Base-by-base conservation (phyloP, 2,113 vertebrate species). In the Microtus oregoni region DNA sequence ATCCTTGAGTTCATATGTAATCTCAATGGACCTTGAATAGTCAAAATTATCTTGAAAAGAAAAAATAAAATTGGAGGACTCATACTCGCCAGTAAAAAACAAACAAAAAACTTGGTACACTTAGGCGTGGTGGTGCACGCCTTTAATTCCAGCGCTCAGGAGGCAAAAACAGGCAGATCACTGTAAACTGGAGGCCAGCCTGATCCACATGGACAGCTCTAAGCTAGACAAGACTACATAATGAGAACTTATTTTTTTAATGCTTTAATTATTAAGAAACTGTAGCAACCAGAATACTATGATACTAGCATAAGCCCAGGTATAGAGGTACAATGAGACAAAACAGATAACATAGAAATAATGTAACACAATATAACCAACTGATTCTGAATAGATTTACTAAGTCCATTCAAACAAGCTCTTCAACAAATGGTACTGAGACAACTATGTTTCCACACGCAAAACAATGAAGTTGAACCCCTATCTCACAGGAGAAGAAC, bases 291-390 rank as follows among this genome's bases (percentile, higher is more conserved):
- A 72, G 77, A 96, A 90, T 24, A 91, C 47, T 83, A 13, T 78
- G 65, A 73, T 63, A 75, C 35, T 85, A 52, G 87, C 63, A 67
- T 75, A 68, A 93, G 3, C 55, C 83, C 32, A 91, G 38, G 61
- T 30, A 44, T 89, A 89, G 38, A 68, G 65, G 35, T 86, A 75
- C 22, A 81, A 35, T 89, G 41, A 35, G 75, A 95, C 32, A 75
- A 78, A 93, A 89, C 15, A 76, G 44, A 95, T 22, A 79, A 20
- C 41, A 73, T 38, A 93, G 65, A 95, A 93, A 76, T 91, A 83
- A 88, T 55, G 47, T 52, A 87, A 65, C 65, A 65, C 26, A 85
- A 72, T 70, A 75, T 52, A 41, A 61, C 24, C 68, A 88, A 50
- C 15, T 91, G 70, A 79, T 85, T 95, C 78, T 44, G 26, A 47